These are phyloP conservation scores for Heliothis subflexa DNA, from an alignment of 1,140 invertebrate species.

Conservation along the genomic window DNA sequence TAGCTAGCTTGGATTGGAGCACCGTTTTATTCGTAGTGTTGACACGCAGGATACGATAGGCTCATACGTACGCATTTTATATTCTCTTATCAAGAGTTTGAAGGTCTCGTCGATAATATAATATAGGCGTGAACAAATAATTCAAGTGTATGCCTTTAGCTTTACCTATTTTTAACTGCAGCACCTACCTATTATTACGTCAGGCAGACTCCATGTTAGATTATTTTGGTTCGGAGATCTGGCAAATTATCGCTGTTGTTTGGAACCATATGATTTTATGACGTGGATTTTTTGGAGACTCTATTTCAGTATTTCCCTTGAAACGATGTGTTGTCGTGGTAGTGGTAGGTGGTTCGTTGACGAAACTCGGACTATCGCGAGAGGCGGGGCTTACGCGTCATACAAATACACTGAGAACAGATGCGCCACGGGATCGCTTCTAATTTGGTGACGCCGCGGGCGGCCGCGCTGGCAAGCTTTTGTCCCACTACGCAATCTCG, in stretches of 20 bases:
- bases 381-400: slow-evolving; percentile 77
- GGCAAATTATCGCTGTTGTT: slow-evolving; percentile 23
- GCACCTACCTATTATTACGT: slow-evolving; percentile 29
- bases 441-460: slow-evolving; percentile 80
- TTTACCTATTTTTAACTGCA: slow-evolving; percentile 32
- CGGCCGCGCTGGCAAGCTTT: slow-evolving; percentile 48
- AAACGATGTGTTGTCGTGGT: slow-evolving; percentile 62
- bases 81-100: slow-evolving; percentile 54
- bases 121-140: slow-evolving; percentile 18
- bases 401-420: slow-evolving; percentile 62
- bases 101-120: slow-evolving; percentile 50
- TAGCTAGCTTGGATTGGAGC: background rate
- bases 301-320: slow-evolving; percentile 64
- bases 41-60: slow-evolving; percentile 15
- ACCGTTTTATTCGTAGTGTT: slow-evolving; percentile 23
- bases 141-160: slow-evolving; percentile 11
- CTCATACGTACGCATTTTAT: background rate
- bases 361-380: slow-evolving; percentile 47
- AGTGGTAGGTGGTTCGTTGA: slow-evolving; percentile 66
- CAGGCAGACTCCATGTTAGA: slow-evolving; percentile 23
- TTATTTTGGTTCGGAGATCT: slow-evolving; percentile 30
- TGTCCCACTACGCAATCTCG: slow-evolving; percentile 57
- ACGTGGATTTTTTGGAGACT: slow-evolving; percentile 53
- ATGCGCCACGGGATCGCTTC: slow-evolving; percentile 65
- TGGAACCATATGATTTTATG: slow-evolving; percentile 47